Evolutionary conservation across 2,113 vertebrate genomes (phyloP).

Genomic region (Falco punctatus): DNA sequence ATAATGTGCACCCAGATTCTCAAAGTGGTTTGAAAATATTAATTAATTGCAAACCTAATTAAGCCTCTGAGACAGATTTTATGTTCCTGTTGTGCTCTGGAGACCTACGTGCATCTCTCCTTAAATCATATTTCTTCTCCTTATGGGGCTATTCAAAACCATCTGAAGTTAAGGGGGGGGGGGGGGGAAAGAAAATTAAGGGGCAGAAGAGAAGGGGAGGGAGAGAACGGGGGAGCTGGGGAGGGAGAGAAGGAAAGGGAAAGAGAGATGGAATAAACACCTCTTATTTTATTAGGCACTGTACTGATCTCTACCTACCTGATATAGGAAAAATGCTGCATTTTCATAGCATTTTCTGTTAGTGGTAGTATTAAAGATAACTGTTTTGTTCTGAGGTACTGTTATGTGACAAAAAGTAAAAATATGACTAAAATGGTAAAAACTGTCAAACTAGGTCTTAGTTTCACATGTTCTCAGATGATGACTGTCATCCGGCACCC

Average conservation of each 20-base stretch:
- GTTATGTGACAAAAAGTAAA: neutral
- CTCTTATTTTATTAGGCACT: neutral
- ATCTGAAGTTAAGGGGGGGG: neutral
- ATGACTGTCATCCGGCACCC: accelerated
- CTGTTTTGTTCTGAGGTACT: neutral
- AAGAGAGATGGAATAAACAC: neutral
- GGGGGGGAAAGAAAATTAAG: neutral
- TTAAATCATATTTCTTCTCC: neutral
- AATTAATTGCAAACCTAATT: constrained; percentile 62
- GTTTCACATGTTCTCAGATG: neutral
- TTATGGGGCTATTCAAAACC: neutral
- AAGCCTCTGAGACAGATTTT: constrained; percentile 60
- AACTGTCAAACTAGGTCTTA: neutral
- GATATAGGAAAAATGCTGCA: neutral
- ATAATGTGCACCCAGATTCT: constrained; percentile 44
- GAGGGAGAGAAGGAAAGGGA: neutral
- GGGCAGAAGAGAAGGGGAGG: neutral
- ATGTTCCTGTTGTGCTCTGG: constrained; percentile 24
- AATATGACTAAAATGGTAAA: neutral
- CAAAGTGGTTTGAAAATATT: constrained; percentile 63
- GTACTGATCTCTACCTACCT: neutral
- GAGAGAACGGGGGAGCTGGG: neutral
- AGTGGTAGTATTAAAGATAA: neutral
- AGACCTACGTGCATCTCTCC: constrained; percentile 1
- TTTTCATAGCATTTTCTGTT: neutral